A percentile compares a stretch with the other conserved stretches of the same genome.
These are phyloP conservation scores for Horisme vitalbata DNA, from an alignment of 2,888 invertebrate genomes.

Conservation along the genomic window DNA sequence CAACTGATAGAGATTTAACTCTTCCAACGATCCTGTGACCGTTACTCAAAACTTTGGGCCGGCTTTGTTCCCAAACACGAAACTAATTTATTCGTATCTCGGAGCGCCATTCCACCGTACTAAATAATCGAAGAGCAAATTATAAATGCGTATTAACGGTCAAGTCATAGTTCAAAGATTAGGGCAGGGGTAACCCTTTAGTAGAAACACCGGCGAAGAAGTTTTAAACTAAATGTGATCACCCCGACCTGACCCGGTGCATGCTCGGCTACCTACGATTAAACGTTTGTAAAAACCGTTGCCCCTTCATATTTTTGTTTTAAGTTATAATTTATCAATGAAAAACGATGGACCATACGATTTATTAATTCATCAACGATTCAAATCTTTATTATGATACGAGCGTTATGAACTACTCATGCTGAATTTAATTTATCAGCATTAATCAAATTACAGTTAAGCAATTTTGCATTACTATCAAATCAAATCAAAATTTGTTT, in stretches of 20 bases:
- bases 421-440: too few species aligned
- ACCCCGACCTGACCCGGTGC: slow-evolving; percentile 56
- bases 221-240: slow-evolving; percentile 71
- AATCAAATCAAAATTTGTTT: too few species aligned
- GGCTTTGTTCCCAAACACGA: slow-evolving; percentile 80
- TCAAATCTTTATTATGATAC: not conserved
- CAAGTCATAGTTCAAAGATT: slow-evolving; percentile 83
- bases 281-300: slow-evolving; percentile 64
- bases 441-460: not conserved
- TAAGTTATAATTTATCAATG: slow-evolving; percentile 28
- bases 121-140: slow-evolving; percentile 81
- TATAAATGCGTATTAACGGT: slow-evolving; percentile 83
- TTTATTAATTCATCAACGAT: slow-evolving; percentile 29
- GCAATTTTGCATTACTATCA: not conserved
- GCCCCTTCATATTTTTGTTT: slow-evolving; percentile 43
- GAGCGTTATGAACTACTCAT: not conserved
- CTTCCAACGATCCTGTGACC: slow-evolving; percentile 74
- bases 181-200: slow-evolving; percentile 79
- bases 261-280: slow-evolving; percentile 58
- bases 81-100: slow-evolving; percentile 82
- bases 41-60: slow-evolving; percentile 76
- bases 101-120: slow-evolving; percentile 66
- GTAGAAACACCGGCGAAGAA: slow-evolving; percentile 63
- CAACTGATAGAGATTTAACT: slow-evolving; percentile 63
- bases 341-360: too few species aligned